Conservation (phyloP, 2,797 vertebrate genomes). For the Hippopotamyrus pictus region DNA sequence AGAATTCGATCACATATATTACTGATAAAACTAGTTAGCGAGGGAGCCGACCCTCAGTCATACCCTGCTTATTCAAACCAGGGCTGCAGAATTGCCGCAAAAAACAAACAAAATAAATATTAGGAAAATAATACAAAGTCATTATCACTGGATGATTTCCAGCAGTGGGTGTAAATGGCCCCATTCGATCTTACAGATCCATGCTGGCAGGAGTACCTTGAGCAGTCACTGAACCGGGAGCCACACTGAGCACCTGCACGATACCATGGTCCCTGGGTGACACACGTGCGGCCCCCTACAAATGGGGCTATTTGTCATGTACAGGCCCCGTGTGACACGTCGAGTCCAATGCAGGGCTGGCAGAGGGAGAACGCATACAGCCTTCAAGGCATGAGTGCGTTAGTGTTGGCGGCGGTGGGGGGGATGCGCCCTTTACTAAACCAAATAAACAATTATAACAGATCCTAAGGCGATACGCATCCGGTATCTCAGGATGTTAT, state of each 20-base stretch:
- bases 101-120: background rate
- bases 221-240: background rate
- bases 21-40: background rate
- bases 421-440: background rate
- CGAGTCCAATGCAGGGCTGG: background rate
- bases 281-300: background rate
- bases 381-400: background rate
- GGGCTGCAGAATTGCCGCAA: background rate
- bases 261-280: background rate
- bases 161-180: background rate
- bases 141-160: background rate
- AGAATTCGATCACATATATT: background rate
- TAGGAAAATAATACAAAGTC: background rate
- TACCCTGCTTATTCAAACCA: background rate
- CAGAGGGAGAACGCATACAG: background rate
- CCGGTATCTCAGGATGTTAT: background rate
- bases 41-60: background rate
- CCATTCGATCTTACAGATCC: background rate
- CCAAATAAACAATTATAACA: background rate
- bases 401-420: background rate
- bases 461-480: background rate
- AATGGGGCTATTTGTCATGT: background rate
- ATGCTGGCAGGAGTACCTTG: background rate
- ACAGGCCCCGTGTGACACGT: background rate
- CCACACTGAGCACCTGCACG: background rate